phyloP scores from a whole-genome alignment of 2,888 invertebrate genomes.

The Odontothrips loti region DNA sequence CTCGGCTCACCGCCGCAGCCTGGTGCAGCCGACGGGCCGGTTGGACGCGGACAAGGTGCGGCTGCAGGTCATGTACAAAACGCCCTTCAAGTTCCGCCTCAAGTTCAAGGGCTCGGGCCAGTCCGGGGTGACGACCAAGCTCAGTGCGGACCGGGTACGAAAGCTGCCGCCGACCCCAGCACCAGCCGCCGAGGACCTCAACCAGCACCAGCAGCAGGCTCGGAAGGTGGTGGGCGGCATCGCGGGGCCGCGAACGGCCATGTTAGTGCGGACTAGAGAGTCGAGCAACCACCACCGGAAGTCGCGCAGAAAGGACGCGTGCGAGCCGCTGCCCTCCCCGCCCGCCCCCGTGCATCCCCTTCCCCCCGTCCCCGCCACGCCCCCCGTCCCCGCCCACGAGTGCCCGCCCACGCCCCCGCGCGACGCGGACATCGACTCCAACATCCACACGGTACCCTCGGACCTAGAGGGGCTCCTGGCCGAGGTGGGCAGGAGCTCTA shows the following conservation, averaged over 20 bases:
- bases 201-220: constrained; percentile 41
- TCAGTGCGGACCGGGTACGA: background rate
- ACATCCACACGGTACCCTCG: constrained; percentile 58
- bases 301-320: constrained; percentile 38
- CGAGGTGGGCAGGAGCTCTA: background rate
- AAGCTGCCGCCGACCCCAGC: background rate
- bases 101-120: constrained; percentile 51
- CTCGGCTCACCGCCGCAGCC: background rate
- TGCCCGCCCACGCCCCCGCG: constrained; percentile 30
- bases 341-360: constrained; percentile 28
- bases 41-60: constrained; percentile 54
- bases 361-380: constrained; percentile 31
- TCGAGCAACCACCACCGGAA: constrained; percentile 44
- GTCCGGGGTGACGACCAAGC: background rate
- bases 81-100: constrained; percentile 80
- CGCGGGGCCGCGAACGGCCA: constrained; percentile 48
- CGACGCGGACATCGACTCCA: constrained; percentile 51
- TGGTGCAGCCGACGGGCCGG: constrained; percentile 29
- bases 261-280: constrained; percentile 48
- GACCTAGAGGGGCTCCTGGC: constrained; percentile 56
- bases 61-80: constrained; percentile 80
- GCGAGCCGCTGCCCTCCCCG: constrained; percentile 40
- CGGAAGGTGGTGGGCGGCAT: constrained; percentile 36
- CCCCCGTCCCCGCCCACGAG: constrained; percentile 20
- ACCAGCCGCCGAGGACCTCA: constrained; percentile 48